phyloP scores from a whole-genome alignment of 1,140 invertebrate species.

The Caenorhabditis inopinata region DNA sequence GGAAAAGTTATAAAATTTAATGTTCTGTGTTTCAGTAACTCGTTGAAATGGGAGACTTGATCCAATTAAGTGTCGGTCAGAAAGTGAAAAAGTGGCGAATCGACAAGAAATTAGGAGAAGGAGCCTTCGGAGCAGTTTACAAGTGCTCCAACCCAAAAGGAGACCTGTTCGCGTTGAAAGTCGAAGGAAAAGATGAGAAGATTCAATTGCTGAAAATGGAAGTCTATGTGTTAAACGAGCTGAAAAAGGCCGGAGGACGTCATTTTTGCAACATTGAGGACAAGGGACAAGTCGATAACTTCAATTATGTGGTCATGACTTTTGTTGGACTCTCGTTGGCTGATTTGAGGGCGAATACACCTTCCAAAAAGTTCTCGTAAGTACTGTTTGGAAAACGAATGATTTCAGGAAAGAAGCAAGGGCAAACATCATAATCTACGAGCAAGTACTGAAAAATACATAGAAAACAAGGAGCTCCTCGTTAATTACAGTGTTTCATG shows the following conservation, averaged over 20 bases:
- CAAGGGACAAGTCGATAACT: conserved; percentile 48
- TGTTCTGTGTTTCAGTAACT: not conserved
- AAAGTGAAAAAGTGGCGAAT: conserved; percentile 50
- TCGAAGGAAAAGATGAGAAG: conserved; percentile 53
- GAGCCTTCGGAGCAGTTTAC: conserved; percentile 57
- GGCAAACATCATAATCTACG: too few species aligned
- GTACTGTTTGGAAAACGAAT: not conserved
- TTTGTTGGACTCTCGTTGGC: conserved; percentile 51
- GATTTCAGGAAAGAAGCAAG: too few species aligned
- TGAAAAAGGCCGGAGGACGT: conserved; percentile 45
- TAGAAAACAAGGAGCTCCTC: too few species aligned
- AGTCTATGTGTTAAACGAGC: conserved; percentile 54
- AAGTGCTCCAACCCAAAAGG: conserved; percentile 48
- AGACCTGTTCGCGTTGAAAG: conserved; percentile 50
- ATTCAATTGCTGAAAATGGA: conserved; percentile 60
- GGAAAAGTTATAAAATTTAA: not conserved
- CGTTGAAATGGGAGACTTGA: conserved; percentile 16
- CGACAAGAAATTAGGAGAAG: conserved; percentile 59
- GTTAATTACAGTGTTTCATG: too few species aligned
- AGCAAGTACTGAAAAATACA: too few species aligned
- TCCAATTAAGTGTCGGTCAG: conserved; percentile 18
- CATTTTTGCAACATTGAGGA: conserved; percentile 52
- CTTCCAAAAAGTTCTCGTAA: conserved; percentile 28
- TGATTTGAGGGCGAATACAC: conserved; percentile 24
- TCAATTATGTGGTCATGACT: conserved; percentile 58